phyloP scores from a whole-genome alignment of 1,140 invertebrate species.

The Magallana ariakensis region DNA sequence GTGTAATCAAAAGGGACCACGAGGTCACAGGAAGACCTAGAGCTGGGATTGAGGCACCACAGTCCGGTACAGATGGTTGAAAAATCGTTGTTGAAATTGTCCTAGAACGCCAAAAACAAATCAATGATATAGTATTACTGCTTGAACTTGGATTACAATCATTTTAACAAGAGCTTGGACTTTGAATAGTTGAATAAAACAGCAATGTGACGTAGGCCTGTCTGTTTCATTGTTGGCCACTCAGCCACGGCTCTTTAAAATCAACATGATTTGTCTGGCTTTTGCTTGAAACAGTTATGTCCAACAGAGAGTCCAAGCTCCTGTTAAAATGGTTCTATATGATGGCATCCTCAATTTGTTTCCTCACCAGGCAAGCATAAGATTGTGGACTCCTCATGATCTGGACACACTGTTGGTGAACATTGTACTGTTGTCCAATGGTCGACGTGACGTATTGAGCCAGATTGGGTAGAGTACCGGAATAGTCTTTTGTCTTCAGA shows the following conservation, averaged over 20 bases:
- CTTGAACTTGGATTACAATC: no score
- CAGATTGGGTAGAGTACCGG: background rate
- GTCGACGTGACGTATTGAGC: background rate
- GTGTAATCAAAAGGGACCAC: background rate
- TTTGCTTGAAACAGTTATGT: no score
- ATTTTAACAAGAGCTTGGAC: no score
- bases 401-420: background rate
- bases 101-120: background rate
- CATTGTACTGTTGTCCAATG: background rate
- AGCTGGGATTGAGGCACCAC: background rate
- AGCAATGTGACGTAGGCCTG: no score
- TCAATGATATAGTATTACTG: no score
- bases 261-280: no score
- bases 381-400: background rate
- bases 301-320: no score
- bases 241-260: no score
- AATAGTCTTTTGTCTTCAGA: background rate
- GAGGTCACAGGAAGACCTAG: background rate
- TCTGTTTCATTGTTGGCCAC: no score
- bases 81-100: conserved; percentile 15
- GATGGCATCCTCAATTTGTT: background rate
- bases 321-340: no score
- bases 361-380: background rate
- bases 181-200: no score
- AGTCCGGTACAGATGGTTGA: background rate